Base-by-base conservation (phyloP, 2,113 vertebrate genomes). In the Peromyscus californicus region DNA sequence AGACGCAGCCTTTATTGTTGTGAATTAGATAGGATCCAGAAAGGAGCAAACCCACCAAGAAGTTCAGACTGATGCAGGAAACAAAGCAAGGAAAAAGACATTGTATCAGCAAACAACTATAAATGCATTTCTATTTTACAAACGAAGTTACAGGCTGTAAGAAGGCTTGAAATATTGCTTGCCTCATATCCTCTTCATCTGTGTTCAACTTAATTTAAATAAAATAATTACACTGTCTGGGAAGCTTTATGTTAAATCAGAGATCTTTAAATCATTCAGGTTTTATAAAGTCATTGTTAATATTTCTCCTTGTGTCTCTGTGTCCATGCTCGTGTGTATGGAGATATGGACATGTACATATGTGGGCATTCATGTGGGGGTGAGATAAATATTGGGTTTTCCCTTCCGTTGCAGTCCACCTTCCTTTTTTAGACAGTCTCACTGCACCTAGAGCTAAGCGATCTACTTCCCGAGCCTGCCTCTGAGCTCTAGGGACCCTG, bases 41-140 rank as follows among this genome's bases (percentile, higher is more conserved):
- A 94, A 96, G 33, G 19, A 63, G 59, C 11, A 93, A 94, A 39
- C 24, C 76, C 31, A 29, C 45, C 63, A 51, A 70, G 29, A 89
- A 70, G n/a, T 72, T 90, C 36, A 89, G 51, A 87, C 29, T 83
- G 21, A 7, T 80, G 0, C 78, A 36, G 82, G 33, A 24, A 26
- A 31, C 5, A 82, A 54, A 80, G 51, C 72, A 94, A 76, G 13
- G 15, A 48, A 42, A 75, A 19, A 16, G 22, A 72, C 76, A 65
- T 57, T 75, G 31, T 39, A 59, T 2, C 26, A 63, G 48, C 29
- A 19, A 94, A 93, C 16, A 45, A 69, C 74, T 91, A 54, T 67
- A 88, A 33, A 59, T 45, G 8, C 4, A 79, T 33, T 75, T 78
- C 19, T 11, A 76, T 89, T 54, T 96, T 85, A 57, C 70, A 67